These are phyloP conservation scores for Tupiocoris notatus DNA, from an alignment of 2,888 invertebrate genomes.

Conservation along the genomic window DNA sequence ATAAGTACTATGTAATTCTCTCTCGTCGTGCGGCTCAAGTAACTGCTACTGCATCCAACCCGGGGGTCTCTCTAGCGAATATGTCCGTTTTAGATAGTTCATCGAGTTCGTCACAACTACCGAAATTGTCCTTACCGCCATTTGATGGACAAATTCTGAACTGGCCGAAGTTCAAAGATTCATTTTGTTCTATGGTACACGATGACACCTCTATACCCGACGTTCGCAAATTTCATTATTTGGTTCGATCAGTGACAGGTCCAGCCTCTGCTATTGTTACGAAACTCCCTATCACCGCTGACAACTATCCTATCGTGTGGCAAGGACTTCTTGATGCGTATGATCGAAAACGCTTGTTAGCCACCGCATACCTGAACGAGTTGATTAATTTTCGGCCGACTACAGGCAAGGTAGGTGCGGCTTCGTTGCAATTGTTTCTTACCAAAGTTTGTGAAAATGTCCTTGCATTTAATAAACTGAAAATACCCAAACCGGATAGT, in stretches of 20 bases:
- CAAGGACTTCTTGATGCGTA: background rate
- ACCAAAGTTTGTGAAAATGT: background rate
- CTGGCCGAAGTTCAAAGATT: no score
- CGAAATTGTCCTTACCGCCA: background rate
- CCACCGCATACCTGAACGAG: background rate
- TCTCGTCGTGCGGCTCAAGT: no score
- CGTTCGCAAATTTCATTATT: slow-evolving; percentile 14
- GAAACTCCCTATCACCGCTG: background rate
- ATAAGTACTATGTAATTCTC: no score
- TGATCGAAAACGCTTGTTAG: background rate
- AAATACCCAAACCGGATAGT: background rate
- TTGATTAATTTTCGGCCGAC: no score
- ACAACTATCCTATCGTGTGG: background rate
- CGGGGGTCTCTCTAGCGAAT: background rate
- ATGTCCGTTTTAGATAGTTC: background rate
- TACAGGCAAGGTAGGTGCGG: no score
- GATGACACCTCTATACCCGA: background rate
- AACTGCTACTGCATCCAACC: background rate
- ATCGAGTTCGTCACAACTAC: no score
- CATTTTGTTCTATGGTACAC: background rate
- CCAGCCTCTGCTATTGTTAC: background rate
- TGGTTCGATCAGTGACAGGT: background rate
- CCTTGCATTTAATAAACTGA: background rate
- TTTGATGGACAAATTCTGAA: slow-evolving; percentile 1
- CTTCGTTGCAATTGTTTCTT: background rate